Evolutionary conservation across 2,113 vertebrate genomes (phyloP), one percentile per base, ranked within the genome.

Genomic region (Cercocebus atys): DNA sequence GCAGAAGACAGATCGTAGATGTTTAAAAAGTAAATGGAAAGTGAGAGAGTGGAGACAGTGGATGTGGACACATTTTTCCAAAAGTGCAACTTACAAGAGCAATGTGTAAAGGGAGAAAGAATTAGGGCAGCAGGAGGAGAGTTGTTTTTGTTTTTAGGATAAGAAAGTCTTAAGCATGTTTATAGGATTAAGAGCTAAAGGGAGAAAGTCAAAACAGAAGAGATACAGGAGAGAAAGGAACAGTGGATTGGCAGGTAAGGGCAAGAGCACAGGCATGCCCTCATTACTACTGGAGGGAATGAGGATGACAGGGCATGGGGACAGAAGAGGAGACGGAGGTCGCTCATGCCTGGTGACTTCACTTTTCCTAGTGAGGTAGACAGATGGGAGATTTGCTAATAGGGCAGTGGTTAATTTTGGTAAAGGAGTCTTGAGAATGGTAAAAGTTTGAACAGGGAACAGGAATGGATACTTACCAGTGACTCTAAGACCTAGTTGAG

Each of bases 221-320:
- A 45, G 52, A 40, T 30, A 52, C 12, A n/a, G n/a, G 43, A n/a
- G 3, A 55, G n/a, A 52, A 92, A 73, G 32, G 32, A 73, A 59
- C 50, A 13, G 18, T 25, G 20, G 27, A 7, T 5, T 5, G 27
- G 10, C 64, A 50, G 32, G 22, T 13, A 35, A 68, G 66, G 30
- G 61, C 61, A 64, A 64, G 61, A 64, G 61, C 61, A 64, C 61
- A 64, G 61, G 61, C 27, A 64, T 64, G 27, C 12, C 61, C 61
- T 27, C 1, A 0, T 32, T 5, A 5, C 50, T 23, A 0, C 38
- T n/a, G 43, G 52, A 72, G 9, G 30, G 72, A 30, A 11, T 8
- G 30, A 38, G 75, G 11, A 32, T 64, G 25, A 6, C 6, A 20
- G 13, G 30, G 14, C 16, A 8, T 5, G 30, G 57, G 5, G 0